A percentile compares a stretch with the other conserved stretches of the same genome.
These are phyloP conservation scores for Diadumene lineata DNA, from an alignment of 92 coral and sea anemone species.

Conservation along the genomic window DNA sequence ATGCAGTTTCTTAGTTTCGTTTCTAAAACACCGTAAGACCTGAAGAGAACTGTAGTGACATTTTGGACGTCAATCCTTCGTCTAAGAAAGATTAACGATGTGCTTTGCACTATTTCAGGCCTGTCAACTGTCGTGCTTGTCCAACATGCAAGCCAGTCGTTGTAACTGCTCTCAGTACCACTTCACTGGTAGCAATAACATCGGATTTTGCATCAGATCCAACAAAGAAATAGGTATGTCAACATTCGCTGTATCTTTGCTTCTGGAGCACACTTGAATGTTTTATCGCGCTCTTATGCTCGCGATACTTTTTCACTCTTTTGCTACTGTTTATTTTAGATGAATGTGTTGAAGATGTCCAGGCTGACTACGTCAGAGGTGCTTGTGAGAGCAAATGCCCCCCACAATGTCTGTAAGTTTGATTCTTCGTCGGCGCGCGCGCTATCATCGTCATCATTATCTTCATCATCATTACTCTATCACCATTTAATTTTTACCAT, in stretches of 20 bases:
- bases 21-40: too few relatives aligned
- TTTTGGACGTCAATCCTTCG: too few relatives aligned
- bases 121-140: conserved; percentile 41
- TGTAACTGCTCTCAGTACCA: conserved; percentile 35
- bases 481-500: not conserved
- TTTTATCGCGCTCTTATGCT: too few relatives aligned
- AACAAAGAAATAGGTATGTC: conserved; percentile 28
- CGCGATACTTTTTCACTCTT: too few relatives aligned
- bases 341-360: conserved; percentile 9
- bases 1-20: too few relatives aligned
- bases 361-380: not conserved
- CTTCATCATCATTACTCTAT: not conserved
- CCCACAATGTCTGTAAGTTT: conserved; percentile 30
- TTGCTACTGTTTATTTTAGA: not conserved
- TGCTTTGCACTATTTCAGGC: too few relatives aligned
- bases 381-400: conserved; percentile 26
- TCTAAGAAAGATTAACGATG: too few relatives aligned
- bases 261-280: too few relatives aligned
- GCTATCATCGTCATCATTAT: not conserved
- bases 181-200: not conserved
- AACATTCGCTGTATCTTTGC: too few relatives aligned
- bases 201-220: not conserved
- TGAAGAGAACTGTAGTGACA: too few relatives aligned
- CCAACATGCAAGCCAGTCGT: not conserved
- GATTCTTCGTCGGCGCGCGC: not conserved